Evolutionary conservation across 1,140 invertebrate genomes (phyloP).

Genomic region (Oryctes rhinoceros): DNA sequence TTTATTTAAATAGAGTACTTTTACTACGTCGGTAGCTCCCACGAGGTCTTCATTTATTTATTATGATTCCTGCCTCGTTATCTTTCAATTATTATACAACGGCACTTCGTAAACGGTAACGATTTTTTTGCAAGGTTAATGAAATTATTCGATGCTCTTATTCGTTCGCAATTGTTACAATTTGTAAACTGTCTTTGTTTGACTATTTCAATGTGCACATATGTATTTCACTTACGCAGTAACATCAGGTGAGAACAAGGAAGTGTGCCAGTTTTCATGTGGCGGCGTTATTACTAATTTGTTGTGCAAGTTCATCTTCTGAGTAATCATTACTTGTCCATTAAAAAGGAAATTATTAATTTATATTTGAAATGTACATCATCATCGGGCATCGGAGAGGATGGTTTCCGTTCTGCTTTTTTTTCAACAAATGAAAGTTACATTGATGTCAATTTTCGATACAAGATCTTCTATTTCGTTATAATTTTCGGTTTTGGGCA

Average conservation of each 20-base stretch:
- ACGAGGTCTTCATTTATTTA: slow-evolving; percentile 37
- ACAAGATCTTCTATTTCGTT: no score
- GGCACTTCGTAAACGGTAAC: background rate
- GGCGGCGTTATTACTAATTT: background rate
- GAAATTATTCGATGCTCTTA: slow-evolving; percentile 24
- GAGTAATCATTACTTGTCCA: background rate
- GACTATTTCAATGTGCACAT: background rate
- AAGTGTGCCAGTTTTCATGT: slow-evolving; percentile 21
- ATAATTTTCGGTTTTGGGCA: no score
- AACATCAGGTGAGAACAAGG: slow-evolving; percentile 1
- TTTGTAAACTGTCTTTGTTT: slow-evolving; percentile 23
- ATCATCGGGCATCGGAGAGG: no score
- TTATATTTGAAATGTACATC: no score
- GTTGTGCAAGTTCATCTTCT: slow-evolving; percentile 8
- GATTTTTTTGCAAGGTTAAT: slow-evolving; percentile 22
- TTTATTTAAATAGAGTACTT: slow-evolving; percentile 45
- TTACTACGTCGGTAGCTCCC: slow-evolving; percentile 40
- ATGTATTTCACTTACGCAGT: background rate
- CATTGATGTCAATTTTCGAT: no score
- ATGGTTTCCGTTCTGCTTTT: no score
- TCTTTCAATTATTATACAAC: slow-evolving; percentile 27
- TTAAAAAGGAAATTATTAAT: background rate
- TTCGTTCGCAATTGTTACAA: slow-evolving; percentile 25
- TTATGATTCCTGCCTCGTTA: slow-evolving; percentile 28
- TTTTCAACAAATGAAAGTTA: no score